Evolutionary conservation across 2,797 vertebrate genomes (phyloP).

Genomic region (Brachyrhaphis roseni): DNA sequence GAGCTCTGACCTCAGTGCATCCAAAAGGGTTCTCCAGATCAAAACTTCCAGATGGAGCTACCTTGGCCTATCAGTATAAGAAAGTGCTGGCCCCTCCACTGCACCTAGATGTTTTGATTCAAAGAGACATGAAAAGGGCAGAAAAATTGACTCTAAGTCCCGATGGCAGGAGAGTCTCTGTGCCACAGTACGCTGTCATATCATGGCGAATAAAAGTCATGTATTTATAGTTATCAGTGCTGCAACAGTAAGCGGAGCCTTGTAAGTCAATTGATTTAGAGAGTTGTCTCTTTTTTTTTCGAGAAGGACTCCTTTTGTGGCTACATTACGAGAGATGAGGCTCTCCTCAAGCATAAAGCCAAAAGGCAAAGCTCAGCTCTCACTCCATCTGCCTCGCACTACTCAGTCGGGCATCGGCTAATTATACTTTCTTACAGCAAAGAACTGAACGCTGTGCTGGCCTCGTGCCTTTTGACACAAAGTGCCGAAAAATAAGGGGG

Average conservation of each 20-base stretch:
- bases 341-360: slow-evolving; percentile 67
- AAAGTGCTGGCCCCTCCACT: slow-evolving; percentile 12
- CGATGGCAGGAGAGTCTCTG: slow-evolving; percentile 63
- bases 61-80: slow-evolving; percentile 67
- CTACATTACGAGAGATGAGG: slow-evolving; percentile 59
- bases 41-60: slow-evolving; percentile 76
- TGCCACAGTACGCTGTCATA: slow-evolving; percentile 62
- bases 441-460: slow-evolving; percentile 40
- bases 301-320: slow-evolving; percentile 59
- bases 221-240: slow-evolving; percentile 73
- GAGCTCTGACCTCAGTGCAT: slow-evolving; percentile 62
- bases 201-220: slow-evolving; percentile 63
- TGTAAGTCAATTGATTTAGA: slow-evolving; percentile 72
- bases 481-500: slow-evolving; percentile 1
- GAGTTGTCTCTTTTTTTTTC: slow-evolving; percentile 33
- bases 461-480: slow-evolving; percentile 36
- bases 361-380: slow-evolving; percentile 64
- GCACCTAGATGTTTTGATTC: slow-evolving; percentile 51
- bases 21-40: slow-evolving; percentile 74
- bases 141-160: slow-evolving; percentile 74
- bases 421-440: slow-evolving; percentile 64
- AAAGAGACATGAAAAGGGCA: slow-evolving; percentile 78
- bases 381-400: slow-evolving; percentile 64
- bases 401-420: slow-evolving; percentile 66
- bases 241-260: slow-evolving; percentile 65